phyloP scores from a whole-genome alignment of 2,113 vertebrate species.

The Calyptommatus sinebrachiatus region DNA sequence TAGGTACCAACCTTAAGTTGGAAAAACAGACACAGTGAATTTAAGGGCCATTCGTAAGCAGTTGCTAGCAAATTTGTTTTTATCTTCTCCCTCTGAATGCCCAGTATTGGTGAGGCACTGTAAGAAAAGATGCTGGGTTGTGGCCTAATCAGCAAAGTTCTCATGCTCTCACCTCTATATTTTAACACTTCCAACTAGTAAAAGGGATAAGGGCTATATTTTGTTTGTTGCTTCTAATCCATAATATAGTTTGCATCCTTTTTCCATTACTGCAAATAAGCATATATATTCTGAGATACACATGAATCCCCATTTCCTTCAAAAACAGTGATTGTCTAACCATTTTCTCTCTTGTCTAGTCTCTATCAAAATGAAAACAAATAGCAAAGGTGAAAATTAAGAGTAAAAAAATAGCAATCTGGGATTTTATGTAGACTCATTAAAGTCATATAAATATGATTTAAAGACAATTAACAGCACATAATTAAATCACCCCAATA shows the following conservation, averaged over 20 bases:
- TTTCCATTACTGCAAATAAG: background rate
- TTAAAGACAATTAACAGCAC: slow-evolving; percentile 57
- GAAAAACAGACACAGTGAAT: no score
- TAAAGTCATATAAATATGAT: slow-evolving; percentile 51
- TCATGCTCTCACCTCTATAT: background rate
- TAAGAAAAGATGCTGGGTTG: background rate
- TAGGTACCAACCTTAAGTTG: no score
- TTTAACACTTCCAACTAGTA: no score
- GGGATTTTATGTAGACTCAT: slow-evolving; percentile 38
- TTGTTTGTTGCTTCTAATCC: background rate
- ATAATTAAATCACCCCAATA: slow-evolving; percentile 62
- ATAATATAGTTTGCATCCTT: background rate
- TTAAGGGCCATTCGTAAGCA: no score
- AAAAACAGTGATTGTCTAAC: slow-evolving; percentile 5
- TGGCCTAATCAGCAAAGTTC: background rate
- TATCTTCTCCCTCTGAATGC: no score
- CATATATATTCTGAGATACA: background rate
- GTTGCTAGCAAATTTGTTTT: no score
- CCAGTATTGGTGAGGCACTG: background rate
- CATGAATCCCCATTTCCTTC: background rate
- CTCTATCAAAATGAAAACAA: slow-evolving; percentile 21
- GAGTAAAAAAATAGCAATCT: slow-evolving; percentile 46
- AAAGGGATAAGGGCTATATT: background rate
- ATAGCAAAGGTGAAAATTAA: slow-evolving; percentile 41
- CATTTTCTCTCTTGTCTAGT: slow-evolving; percentile 14